Evolutionary conservation across 2,113 vertebrate genomes (phyloP), one percentile per base, ranked within the genome.

Genomic region (Mohoua ochrocephala): DNA sequence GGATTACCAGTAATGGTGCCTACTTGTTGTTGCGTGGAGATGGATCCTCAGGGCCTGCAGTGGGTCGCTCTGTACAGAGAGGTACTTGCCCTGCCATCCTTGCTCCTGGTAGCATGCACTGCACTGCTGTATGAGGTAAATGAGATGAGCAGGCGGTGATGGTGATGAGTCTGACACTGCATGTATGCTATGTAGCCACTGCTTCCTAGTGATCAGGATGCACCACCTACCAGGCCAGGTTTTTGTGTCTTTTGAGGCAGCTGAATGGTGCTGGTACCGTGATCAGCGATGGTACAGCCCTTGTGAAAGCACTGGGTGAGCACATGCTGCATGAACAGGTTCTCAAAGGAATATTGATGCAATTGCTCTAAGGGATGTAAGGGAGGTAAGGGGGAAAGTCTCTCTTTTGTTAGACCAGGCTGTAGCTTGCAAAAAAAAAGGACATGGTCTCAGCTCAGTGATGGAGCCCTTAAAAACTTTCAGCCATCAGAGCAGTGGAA

Each of bases 201-300:
- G 22, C 45, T 78, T 90, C 26, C 26, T 27, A 11, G 24, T 1
- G 2, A 39, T 44, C 0, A 0, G 33, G 30, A 44, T 42, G 12
- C 4, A 70, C 8, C 4, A 42, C 21, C 13, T 45, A 30, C 27
- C 27, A 68, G 13, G 16, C 49, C 22, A 63, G 11, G 3, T 5
- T 63, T 81, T 39, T 16, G 3, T 65, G 42, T 35, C 37, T 80
- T 71, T 52, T 42, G 41, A n/a, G 31, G n/a, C 31, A 45, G 27
- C 13, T 91, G 60, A 63, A 30, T 18, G 47, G 31, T 11, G 22
- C 30, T 41, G 19, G 37, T 52, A 75, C 59, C n/a, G 59, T 0
- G 1, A 42, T 41, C 60, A 81, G 22, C 56, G 37, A 19, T 9
- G 44, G 49, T 8, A 59, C 9, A 54, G 47, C 23, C 39, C 26